These are phyloP conservation scores for human (Homo sapiens) DNA, from an alignment of 2,113 vertebrate genomes.

Conservation along the genomic window DNA sequence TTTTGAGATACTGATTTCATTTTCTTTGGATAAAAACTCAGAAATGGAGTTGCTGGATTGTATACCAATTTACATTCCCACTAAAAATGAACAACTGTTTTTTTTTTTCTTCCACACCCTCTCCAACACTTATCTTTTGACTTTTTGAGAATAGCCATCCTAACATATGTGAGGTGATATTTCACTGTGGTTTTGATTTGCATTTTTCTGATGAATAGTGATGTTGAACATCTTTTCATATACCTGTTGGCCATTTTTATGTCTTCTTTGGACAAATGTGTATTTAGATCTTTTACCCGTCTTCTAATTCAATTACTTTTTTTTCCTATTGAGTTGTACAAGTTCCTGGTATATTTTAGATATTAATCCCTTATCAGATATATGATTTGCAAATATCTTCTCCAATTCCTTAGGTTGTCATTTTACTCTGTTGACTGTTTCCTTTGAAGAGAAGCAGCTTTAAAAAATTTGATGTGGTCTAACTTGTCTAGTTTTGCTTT, in stretches of 20 bases:
- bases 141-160: not conserved
- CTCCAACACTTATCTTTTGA: not conserved
- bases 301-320: not conserved
- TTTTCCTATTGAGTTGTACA: not conserved
- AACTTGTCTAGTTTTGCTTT: not conserved
- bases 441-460: not conserved
- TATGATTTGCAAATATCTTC: not conserved
- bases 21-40: not conserved
- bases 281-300: not conserved
- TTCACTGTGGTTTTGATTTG: not conserved
- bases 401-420: not conserved
- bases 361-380: not conserved
- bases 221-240: not conserved
- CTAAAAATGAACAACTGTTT: not conserved
- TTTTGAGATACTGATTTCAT: not conserved
- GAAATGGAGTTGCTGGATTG: not conserved
- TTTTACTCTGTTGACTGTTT: not conserved
- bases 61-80: not conserved
- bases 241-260: not conserved
- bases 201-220: not conserved
- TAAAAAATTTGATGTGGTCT: not conserved
- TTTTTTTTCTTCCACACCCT: not conserved
- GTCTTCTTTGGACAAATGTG: not conserved
- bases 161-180: not conserved
- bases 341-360: not conserved